Conservation (phyloP, 2,797 vertebrate species). For the Malurus leucopterus region DNA sequence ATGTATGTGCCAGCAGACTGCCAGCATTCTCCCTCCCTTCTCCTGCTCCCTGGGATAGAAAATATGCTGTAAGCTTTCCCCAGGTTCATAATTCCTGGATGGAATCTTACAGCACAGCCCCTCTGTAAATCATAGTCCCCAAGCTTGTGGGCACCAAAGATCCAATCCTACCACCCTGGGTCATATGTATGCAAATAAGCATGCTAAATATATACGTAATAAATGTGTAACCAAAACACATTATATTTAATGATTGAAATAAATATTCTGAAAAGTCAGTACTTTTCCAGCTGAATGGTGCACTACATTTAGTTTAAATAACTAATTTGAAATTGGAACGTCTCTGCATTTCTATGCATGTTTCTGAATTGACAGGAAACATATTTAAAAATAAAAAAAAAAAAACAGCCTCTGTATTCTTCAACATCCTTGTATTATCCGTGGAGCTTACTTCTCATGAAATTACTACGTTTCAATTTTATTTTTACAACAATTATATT, state of each 20-base stretch:
- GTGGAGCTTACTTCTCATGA: neutral
- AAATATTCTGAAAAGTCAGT: neutral
- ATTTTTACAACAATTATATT: neutral
- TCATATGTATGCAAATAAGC: neutral
- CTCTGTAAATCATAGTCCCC: neutral
- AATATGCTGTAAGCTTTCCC: neutral
- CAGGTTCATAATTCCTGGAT: neutral
- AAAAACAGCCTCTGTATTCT: neutral
- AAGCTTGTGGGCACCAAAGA: neutral
- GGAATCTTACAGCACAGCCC: neutral
- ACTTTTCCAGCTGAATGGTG: neutral
- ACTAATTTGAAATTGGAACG: neutral
- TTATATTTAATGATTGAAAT: neutral
- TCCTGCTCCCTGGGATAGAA: neutral
- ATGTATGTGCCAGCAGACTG: neutral
- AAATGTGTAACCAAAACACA: neutral
- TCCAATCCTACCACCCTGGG: neutral
- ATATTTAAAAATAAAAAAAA: neutral
- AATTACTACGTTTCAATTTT: neutral
- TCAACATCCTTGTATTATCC: neutral
- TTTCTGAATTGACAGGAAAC: neutral
- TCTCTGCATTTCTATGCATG: neutral
- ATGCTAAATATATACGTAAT: neutral
- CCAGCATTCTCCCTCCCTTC: neutral
- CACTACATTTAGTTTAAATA: neutral